These are phyloP conservation scores for Enteromius paludinosus DNA, from an alignment of 2,797 vertebrate species.

Conservation along the genomic window DNA sequence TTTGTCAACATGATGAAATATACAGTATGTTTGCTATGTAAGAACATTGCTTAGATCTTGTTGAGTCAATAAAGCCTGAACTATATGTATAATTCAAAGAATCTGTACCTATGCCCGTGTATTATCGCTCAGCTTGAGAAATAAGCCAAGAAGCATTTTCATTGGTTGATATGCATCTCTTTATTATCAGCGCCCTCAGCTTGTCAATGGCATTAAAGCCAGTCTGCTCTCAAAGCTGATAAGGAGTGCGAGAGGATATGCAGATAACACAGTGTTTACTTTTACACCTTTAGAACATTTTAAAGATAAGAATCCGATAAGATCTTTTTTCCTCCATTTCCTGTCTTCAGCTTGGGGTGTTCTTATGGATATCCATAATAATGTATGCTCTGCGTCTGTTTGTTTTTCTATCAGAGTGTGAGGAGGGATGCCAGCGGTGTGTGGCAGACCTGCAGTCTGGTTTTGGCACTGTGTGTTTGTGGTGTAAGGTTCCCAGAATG, in stretches of 20 bases:
- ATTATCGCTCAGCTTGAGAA: slow-evolving; percentile 15
- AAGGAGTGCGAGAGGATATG: slow-evolving; percentile 31
- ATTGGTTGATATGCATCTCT: slow-evolving; percentile 22
- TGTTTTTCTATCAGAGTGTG: slow-evolving; percentile 79
- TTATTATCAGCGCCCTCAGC: slow-evolving; percentile 34
- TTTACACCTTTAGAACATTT: slow-evolving; percentile 33
- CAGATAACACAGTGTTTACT: slow-evolving; percentile 38
- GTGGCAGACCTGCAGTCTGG: slow-evolving; percentile 78
- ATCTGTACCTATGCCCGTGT: background rate
- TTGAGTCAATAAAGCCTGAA: background rate
- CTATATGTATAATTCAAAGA: slow-evolving; percentile 5
- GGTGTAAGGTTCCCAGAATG: slow-evolving; percentile 76
- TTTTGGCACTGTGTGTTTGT: slow-evolving; percentile 84
- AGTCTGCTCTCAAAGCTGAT: slow-evolving; percentile 38
- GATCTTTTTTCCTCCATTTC: background rate
- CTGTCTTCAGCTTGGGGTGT: background rate
- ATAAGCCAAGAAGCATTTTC: background rate
- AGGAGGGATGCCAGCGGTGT: slow-evolving; percentile 84
- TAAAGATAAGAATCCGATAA: slow-evolving; percentile 10
- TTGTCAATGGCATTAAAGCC: slow-evolving; percentile 28
- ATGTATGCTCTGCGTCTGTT: slow-evolving; percentile 8
- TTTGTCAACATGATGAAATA: background rate
- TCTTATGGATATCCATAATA: slow-evolving; percentile 8
- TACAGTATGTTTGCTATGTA: background rate
- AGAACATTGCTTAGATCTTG: background rate